Evolutionary conservation across 2,888 invertebrate species (phyloP).

Genomic region (Chrysotoxum bicinctum): DNA sequence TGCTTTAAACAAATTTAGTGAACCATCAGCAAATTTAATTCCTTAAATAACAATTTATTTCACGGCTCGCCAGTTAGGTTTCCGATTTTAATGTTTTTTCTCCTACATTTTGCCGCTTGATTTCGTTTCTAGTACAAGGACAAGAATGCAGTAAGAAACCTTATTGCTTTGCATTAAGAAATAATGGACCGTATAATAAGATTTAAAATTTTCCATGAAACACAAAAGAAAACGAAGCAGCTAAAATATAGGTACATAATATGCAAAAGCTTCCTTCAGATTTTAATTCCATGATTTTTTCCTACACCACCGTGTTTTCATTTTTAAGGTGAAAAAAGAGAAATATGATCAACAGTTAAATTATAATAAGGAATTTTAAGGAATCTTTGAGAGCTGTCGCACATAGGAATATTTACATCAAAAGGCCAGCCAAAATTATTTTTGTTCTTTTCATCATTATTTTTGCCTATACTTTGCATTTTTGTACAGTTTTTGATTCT

Average conservation of each 20-base stretch:
- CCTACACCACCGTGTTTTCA: too few species aligned
- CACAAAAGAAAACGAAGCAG: not conserved
- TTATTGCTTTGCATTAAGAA: not conserved
- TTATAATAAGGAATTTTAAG: too few species aligned
- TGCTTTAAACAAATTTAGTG: not conserved
- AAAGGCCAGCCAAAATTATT: too few species aligned
- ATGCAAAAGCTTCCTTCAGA: not conserved
- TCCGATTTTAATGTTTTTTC: not conserved
- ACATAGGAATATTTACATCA: too few species aligned
- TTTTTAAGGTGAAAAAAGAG: too few species aligned
- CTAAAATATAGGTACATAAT: too few species aligned
- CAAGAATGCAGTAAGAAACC: slow-evolving; percentile 13
- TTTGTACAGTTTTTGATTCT: too few species aligned
- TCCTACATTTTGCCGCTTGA: not conserved
- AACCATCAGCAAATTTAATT: not conserved
- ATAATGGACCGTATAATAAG: slow-evolving; percentile 45
- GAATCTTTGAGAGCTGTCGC: too few species aligned
- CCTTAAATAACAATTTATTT: slow-evolving; percentile 7
- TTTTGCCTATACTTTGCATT: too few species aligned
- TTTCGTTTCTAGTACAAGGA: not conserved
- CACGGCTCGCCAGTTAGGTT: slow-evolving; percentile 12
- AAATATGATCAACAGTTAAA: too few species aligned
- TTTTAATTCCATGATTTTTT: not conserved
- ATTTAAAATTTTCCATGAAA: slow-evolving; percentile 41
- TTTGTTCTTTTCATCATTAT: too few species aligned